phyloP scores from a whole-genome alignment of 1,140 invertebrate species.

The Penaeus indicus region DNA sequence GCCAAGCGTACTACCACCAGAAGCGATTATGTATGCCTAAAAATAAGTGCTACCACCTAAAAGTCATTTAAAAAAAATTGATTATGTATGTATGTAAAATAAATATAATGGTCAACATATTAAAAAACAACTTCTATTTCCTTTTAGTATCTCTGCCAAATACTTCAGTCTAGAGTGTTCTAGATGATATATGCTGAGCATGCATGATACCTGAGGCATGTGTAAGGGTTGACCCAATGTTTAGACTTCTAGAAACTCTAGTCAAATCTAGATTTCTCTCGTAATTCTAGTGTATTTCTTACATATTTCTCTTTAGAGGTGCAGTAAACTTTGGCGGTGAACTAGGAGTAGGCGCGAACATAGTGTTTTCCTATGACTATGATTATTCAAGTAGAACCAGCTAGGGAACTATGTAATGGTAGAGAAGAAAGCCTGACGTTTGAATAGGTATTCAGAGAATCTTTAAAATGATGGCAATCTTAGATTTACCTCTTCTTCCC shows the following conservation, averaged over 20 bases:
- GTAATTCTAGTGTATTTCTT: constrained; percentile 19
- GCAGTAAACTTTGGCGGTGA: constrained; percentile 36
- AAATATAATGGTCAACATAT: constrained; percentile 57
- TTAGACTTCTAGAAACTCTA: too few relatives aligned
- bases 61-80: constrained; percentile 41
- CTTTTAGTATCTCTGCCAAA: constrained; percentile 45
- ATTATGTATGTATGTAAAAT: constrained; percentile 64
- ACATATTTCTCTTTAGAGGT: constrained; percentile 23
- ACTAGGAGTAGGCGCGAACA: constrained; percentile 29
- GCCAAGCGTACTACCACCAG: constrained; percentile 17
- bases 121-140: constrained; percentile 51
- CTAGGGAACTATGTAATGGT: constrained; percentile 23
- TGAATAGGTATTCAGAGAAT: too few relatives aligned
- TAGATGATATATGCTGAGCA: constrained; percentile 34
- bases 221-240: too few relatives aligned
- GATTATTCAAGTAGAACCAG: background rate
- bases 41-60: constrained; percentile 41
- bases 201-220: background rate
- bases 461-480: too few relatives aligned
- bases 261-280: background rate
- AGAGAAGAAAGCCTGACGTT: constrained; percentile 10
- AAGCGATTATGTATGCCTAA: constrained; percentile 42
- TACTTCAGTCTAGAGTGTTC: constrained; percentile 50
- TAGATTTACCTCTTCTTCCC: constrained; percentile 13
- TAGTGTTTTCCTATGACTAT: constrained; percentile 1